phyloP scores from a whole-genome alignment of 1,140 invertebrate species.

The Mya arenaria region DNA sequence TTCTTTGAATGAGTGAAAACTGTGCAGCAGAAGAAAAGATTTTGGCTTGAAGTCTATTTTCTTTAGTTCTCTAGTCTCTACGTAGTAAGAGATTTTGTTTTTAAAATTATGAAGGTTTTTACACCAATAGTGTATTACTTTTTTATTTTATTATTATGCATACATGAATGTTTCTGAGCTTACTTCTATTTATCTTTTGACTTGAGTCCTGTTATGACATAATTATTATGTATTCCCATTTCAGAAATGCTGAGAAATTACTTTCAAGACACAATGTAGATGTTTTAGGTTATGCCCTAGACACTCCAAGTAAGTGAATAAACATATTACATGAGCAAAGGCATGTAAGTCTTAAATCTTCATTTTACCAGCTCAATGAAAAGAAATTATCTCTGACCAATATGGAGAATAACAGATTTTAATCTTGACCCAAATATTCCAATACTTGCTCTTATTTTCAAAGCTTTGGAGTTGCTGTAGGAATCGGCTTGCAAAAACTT shows the following conservation, averaged over 20 bases:
- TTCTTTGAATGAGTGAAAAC: too few relatives aligned
- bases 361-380: not conserved
- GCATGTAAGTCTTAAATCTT: not conserved
- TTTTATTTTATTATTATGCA: too few relatives aligned
- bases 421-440: not conserved
- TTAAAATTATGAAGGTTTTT: too few relatives aligned
- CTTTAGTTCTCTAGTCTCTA: not conserved
- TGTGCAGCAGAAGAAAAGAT: too few relatives aligned
- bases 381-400: not conserved
- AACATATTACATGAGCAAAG: not conserved
- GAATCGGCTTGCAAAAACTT: too few relatives aligned
- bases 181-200: too few relatives aligned
- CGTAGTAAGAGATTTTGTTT: too few relatives aligned
- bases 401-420: not conserved
- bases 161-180: too few relatives aligned
- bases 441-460: not conserved
- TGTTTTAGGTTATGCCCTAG: slow-evolving; percentile 73
- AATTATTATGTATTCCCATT: too few relatives aligned
- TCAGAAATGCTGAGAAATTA: slow-evolving; percentile 70
- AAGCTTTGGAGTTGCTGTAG: not conserved
- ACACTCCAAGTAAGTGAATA: slow-evolving; percentile 65
- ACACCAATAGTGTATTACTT: too few relatives aligned
- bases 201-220: too few relatives aligned
- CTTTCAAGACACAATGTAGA: slow-evolving; percentile 70
- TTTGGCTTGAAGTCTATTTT: too few relatives aligned